phyloP scores from a whole-genome alignment of 1,140 invertebrate genomes.

The Macrobrachium rosenbergii region DNA sequence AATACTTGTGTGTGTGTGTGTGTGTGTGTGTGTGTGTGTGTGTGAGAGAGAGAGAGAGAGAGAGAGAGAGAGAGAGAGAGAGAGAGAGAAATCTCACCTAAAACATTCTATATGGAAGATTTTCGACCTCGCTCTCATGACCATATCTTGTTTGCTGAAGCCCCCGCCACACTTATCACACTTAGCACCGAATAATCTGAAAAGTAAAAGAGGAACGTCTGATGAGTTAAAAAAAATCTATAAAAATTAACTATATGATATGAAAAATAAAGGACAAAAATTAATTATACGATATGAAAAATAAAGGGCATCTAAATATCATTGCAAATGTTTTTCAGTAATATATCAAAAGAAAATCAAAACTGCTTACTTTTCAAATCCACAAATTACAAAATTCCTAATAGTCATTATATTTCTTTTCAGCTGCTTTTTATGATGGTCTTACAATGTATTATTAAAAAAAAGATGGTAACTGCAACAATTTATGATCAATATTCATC shows the following conservation, averaged over 20 bases:
- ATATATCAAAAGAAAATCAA: too few species aligned
- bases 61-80: conserved; percentile 27
- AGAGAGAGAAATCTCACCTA: conserved; percentile 75
- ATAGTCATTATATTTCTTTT: too few species aligned
- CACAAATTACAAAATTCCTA: too few species aligned
- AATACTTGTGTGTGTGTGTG: not conserved
- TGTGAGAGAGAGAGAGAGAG: conserved; percentile 20
- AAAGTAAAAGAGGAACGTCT: not conserved
- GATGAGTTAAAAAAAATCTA: not conserved
- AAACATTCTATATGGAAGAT: conserved; percentile 99
- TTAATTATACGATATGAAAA: not conserved
- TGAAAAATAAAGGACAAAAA: not conserved
- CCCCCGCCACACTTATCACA: conserved; percentile 90
- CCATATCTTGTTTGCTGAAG: conserved; percentile 97
- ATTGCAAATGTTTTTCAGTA: too few species aligned
- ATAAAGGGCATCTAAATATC: too few species aligned
- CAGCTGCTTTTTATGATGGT: too few species aligned
- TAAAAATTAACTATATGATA: not conserved
- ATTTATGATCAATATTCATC: too few species aligned
- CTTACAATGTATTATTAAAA: too few species aligned
- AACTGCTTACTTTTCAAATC: too few species aligned
- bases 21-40: not conserved
- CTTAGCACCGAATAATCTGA: conserved; percentile 75
- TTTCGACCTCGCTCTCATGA: conserved; percentile 97
- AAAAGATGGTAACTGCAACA: too few species aligned